Evolutionary conservation across 2,113 vertebrate genomes (phyloP).

Genomic region (Laterallus jamaicensis): DNA sequence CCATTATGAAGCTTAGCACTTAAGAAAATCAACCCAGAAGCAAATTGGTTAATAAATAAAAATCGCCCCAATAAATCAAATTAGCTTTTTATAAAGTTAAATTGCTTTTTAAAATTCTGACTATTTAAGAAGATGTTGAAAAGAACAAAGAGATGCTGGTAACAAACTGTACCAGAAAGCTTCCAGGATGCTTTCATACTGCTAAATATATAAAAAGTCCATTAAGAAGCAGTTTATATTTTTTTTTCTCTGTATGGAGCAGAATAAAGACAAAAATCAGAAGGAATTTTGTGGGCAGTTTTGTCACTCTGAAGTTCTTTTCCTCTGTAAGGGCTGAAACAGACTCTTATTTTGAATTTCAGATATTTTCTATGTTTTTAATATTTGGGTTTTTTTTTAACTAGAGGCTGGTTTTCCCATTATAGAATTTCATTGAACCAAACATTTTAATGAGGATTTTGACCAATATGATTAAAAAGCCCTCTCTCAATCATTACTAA

Average conservation of each 20-base stretch:
- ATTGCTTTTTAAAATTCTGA: constrained; percentile 19
- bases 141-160: background rate
- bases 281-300: background rate
- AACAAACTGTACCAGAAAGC: background rate
- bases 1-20: constrained; percentile 52
- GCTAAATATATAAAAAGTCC: background rate
- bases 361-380: background rate
- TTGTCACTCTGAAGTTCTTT: background rate
- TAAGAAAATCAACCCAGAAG: constrained; percentile 30
- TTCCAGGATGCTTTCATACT: background rate
- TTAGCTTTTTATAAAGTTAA: constrained; percentile 17
- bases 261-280: background rate
- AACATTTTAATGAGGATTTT: background rate
- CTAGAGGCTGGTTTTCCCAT: background rate
- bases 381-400: background rate
- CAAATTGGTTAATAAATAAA: constrained; percentile 58
- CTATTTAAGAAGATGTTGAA: background rate
- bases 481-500: background rate
- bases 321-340: background rate
- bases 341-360: background rate
- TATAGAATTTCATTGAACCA: background rate
- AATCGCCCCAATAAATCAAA: constrained; percentile 42
- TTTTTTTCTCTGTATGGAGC: background rate
- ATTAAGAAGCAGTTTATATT: background rate
- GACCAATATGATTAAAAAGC: background rate